A percentile compares a stretch with the other conserved stretches of the same genome.
Evolutionary conservation across 2,888 invertebrate genomes (phyloP).

Genomic region (Fissipunctia ypsillon): DNA sequence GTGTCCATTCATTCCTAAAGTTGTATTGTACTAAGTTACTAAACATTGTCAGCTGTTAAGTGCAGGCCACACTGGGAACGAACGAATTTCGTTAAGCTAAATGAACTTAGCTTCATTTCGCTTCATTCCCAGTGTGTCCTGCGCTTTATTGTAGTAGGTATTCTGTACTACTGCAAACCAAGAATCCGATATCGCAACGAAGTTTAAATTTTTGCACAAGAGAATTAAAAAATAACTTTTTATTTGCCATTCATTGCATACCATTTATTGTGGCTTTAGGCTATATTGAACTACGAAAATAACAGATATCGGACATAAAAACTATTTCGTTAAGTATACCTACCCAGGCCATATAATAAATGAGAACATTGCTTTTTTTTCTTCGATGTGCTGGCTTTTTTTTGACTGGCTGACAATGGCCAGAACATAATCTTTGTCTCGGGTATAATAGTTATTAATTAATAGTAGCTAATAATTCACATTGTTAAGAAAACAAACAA

Average conservation of each 20-base stretch:
- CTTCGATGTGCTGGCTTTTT: background rate
- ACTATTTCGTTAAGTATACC: background rate
- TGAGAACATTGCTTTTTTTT: background rate
- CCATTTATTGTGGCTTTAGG: background rate
- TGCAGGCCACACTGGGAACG: too few relatives aligned
- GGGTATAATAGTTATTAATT: background rate
- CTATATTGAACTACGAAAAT: background rate
- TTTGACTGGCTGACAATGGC: background rate
- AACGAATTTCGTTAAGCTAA: too few relatives aligned
- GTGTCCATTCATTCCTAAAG: background rate
- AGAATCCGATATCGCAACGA: background rate
- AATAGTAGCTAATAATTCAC: background rate
- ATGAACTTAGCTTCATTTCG: too few relatives aligned
- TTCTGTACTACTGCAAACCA: background rate
- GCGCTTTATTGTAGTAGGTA: background rate
- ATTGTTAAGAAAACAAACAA: background rate
- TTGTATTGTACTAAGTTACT: background rate
- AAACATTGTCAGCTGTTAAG: background rate
- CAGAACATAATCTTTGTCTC: background rate
- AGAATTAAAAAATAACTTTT: background rate
- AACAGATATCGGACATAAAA: background rate
- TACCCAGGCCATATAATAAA: background rate
- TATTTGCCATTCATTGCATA: background rate
- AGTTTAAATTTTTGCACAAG: background rate
- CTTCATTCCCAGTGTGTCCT: too few relatives aligned